phyloP scores from a whole-genome alignment of 2,888 invertebrate species.

The Luffia ferchaultella region DNA sequence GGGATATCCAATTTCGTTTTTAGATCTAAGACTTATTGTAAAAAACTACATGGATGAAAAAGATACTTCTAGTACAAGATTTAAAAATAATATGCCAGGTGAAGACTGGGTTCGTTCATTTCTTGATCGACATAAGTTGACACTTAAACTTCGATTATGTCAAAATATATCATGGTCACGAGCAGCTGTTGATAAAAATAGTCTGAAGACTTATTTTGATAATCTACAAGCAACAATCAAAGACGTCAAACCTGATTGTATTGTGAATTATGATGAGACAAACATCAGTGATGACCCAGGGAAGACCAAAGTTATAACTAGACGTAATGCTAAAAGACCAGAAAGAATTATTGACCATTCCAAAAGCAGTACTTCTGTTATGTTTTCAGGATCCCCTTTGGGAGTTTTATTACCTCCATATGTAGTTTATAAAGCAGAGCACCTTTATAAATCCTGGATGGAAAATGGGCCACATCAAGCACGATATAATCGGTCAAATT shows the following conservation, averaged over 20 bases:
- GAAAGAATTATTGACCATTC: conserved; percentile 27
- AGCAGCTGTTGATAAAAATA: conserved; percentile 14
- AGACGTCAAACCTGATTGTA: background rate
- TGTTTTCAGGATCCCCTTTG: conserved; percentile 31
- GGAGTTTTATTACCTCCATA: conserved; percentile 32
- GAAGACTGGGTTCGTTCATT: conserved; percentile 15
- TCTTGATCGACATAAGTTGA: conserved; percentile 14
- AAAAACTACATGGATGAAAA: conserved; percentile 17
- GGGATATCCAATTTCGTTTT: conserved; percentile 9
- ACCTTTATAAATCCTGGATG: conserved; percentile 33
- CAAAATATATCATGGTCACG: conserved; percentile 18
- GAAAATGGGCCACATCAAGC: conserved; percentile 28
- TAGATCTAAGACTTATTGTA: conserved; percentile 15
- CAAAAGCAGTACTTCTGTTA: conserved; percentile 28
- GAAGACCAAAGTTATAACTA: conserved; percentile 18
- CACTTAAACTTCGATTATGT: conserved; percentile 12
- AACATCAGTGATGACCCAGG: conserved; percentile 6
- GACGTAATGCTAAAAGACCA: conserved; percentile 27
- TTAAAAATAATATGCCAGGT: conserved; percentile 19
- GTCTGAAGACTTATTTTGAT: conserved; percentile 12
- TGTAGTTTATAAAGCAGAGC: conserved; percentile 34
- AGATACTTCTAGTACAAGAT: conserved; percentile 12
- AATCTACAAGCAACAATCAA: background rate
- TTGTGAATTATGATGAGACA: conserved; percentile 8
- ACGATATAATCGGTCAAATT: conserved; percentile 29